Conservation (phyloP, 2,797 vertebrate species). For the Luscinia luscinia region DNA sequence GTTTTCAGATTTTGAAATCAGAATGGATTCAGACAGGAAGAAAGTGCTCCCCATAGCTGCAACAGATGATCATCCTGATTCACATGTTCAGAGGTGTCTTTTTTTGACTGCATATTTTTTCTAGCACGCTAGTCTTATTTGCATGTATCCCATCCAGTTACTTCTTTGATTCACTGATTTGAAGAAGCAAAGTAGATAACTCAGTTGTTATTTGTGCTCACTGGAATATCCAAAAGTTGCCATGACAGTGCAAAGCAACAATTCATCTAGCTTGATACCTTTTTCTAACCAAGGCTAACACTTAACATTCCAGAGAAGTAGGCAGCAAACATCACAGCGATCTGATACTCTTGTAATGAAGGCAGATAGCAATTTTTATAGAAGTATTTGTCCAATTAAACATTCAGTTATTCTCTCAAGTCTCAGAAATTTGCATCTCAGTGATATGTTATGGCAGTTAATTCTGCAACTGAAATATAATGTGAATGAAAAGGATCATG, state of each 20-base stretch:
- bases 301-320: not conserved
- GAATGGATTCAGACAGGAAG: constrained; percentile 71
- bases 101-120: not conserved
- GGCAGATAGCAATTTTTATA: not conserved
- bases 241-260: not conserved
- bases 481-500: not conserved
- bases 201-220: not conserved
- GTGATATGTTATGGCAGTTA: not conserved
- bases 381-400: not conserved
- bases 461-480: constrained; percentile 1
- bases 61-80: constrained; percentile 2
- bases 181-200: not conserved
- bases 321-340: not conserved
- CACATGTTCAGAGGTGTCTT: constrained; percentile 67
- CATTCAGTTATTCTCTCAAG: not conserved
- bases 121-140: not conserved
- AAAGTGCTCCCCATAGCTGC: constrained; percentile 61
- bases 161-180: not conserved
- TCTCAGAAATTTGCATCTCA: not conserved
- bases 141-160: not conserved
- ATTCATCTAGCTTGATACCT: not conserved
- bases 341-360: not conserved
- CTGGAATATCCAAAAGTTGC: not conserved
- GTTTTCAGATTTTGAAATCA: constrained; percentile 81
- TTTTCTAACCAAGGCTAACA: not conserved